Evolutionary conservation across 2,888 invertebrate genomes (phyloP), one percentile per base, ranked within the genome.

Genomic region (Luffia ferchaultella): DNA sequence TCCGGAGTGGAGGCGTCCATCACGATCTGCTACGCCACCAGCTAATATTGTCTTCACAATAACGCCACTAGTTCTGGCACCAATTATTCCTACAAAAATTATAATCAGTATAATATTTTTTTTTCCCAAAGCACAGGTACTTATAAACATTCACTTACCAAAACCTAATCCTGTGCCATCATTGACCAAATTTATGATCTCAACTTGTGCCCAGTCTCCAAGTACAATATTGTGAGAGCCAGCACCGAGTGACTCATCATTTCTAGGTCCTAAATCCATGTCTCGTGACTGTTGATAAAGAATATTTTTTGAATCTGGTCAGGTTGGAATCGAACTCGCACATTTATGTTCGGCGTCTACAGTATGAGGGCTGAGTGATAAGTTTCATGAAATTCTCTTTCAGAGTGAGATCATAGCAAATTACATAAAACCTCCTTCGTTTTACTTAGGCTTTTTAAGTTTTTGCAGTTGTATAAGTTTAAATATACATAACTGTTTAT

Each of bases 161-260:
- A 99, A 99, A 42, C 99, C 99, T 60, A 99, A 89, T 20, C 98
- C 98, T 53, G 96, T 95, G 54, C 97, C 98, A 88, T 98, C 98
- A 77, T 98, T 98, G 45, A 97, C 92, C 57, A 99, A 86, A 71
- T 98, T 97, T 62, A 99, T 96, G 53, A 97, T 95, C 86, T 99
- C 98, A 61, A 98, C 94, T 82, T 97, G 96, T 17, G 95, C 95
- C 93, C 96, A 97, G 77, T 97, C 97, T 53, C 96, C 93, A 45
- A 85, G 89, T 53, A 95, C 78, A 54, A 83, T 79, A 56, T 76
- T 80, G 53, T 76, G 66, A 12, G 76, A 76, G 19, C 43, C n/a
- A 2, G 64, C 65, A 42, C 76, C 76, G 42, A 82, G 57, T 47
- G 84, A 79, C 56, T 84, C 86, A 64, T 87, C 88, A 68, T 70